Conservation (phyloP, 2,113 vertebrate genomes). For the Pogona vitticeps region DNA sequence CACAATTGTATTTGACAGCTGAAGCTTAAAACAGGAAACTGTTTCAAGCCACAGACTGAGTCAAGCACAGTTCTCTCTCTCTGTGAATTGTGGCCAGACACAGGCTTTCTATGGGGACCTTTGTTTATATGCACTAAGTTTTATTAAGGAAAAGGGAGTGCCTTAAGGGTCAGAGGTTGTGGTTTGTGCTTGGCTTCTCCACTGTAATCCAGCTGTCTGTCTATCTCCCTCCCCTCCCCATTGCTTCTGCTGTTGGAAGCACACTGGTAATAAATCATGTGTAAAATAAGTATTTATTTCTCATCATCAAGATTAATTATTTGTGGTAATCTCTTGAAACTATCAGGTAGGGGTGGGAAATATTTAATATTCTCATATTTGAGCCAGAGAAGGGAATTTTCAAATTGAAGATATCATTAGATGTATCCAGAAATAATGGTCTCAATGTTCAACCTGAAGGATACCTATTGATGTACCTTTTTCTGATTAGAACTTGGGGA, state of each 20-base stretch:
- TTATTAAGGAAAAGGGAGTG: neutral
- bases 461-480: neutral
- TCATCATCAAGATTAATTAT: neutral
- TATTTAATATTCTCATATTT: neutral
- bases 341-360: neutral
- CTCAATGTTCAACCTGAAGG: neutral
- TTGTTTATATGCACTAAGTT: neutral
- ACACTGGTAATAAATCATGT: neutral
- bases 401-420: neutral
- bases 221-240: neutral
- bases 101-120: neutral
- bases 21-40: neutral
- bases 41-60: neutral
- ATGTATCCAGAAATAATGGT: neutral
- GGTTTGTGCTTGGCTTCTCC: neutral
- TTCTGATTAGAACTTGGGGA: too few species aligned
- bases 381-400: neutral
- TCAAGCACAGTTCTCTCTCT: neutral
- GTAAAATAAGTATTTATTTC: neutral
- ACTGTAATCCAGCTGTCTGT: neutral
- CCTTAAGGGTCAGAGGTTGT: neutral
- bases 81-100: neutral
- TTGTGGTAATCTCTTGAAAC: neutral
- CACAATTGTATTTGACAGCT: neutral
- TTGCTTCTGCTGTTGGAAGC: neutral